A percentile compares a stretch with the other conserved stretches of the same genome.
Evolutionary conservation across 2,113 vertebrate genomes (phyloP).

Genomic region (Galeopterus variegatus): DNA sequence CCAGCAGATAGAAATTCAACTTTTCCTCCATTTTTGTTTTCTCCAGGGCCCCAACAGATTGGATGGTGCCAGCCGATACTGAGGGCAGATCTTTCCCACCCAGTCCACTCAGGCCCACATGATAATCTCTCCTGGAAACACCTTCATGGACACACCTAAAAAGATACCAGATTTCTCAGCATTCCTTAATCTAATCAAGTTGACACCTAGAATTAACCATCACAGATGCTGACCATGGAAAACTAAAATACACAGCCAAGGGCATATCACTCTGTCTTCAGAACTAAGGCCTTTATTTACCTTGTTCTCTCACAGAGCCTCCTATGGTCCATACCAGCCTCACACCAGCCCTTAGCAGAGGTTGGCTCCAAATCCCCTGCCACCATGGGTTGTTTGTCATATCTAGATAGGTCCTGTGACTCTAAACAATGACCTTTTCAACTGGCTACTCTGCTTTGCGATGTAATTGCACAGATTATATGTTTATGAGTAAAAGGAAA

Average conservation of each 20-base stretch:
- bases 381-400: background rate
- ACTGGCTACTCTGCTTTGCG: background rate
- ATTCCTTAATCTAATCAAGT: too few species aligned
- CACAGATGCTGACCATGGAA: background rate
- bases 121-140: too few species aligned
- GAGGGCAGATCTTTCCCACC: too few species aligned
- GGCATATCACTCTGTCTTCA: background rate
- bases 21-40: too few species aligned
- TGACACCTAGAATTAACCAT: too few species aligned
- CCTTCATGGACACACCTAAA: too few species aligned
- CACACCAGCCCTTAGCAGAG: background rate
- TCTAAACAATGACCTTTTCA: constrained; percentile 52
- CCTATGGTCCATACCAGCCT: background rate
- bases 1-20: too few species aligned
- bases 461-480: constrained; percentile 53
- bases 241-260: constrained; percentile 1
- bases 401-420: background rate
- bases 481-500: constrained; percentile 55
- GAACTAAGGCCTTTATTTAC: background rate
- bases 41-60: too few species aligned
- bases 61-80: too few species aligned
- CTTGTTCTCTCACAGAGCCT: background rate
- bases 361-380: background rate
- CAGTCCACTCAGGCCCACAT: too few species aligned
- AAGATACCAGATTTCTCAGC: too few species aligned